Evolutionary conservation across 2,113 vertebrate genomes (phyloP).

Genomic region (Fulmarus glacialis): DNA sequence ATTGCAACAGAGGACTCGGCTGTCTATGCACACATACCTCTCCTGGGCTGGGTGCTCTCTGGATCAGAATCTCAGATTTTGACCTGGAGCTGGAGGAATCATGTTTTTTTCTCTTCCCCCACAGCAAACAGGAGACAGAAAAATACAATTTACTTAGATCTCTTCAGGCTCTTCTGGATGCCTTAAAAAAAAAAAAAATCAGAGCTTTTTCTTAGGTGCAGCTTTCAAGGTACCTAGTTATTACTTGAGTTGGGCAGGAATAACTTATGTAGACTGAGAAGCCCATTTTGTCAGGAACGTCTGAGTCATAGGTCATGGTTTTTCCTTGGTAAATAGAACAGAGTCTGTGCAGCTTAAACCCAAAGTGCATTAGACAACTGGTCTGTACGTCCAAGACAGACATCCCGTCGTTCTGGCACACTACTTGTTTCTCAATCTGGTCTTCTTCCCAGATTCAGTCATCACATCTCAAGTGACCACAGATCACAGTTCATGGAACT

Average conservation of each 20-base stretch:
- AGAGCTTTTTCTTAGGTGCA: constrained; percentile 58
- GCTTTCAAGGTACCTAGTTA: constrained; percentile 24
- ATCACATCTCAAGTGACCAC: constrained; percentile 24
- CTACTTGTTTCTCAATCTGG: constrained; percentile 8
- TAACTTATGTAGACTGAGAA: background rate
- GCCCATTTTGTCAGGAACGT: constrained; percentile 10
- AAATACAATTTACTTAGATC: constrained; percentile 63
- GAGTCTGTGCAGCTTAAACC: constrained; percentile 9
- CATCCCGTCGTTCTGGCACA: background rate
- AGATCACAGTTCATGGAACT: background rate
- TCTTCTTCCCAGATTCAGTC: constrained; percentile 51
- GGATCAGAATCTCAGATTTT: constrained; percentile 67
- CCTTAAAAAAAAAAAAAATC: constrained; percentile 49
- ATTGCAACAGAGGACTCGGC: constrained; percentile 5
- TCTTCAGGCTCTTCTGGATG: constrained; percentile 62
- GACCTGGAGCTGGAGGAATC: constrained; percentile 60
- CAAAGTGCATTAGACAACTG: constrained; percentile 12
- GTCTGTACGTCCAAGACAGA: constrained; percentile 2
- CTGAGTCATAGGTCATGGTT: constrained; percentile 37
- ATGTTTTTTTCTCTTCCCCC: constrained; percentile 58
- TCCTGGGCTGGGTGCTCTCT: constrained; percentile 56
- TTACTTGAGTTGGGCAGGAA: background rate
- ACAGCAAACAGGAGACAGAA: constrained; percentile 63
- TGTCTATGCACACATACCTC: constrained; percentile 45
- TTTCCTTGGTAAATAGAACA: constrained; percentile 17